Conservation (phyloP, 2,113 vertebrate genomes). For the Vidua macroura region DNA sequence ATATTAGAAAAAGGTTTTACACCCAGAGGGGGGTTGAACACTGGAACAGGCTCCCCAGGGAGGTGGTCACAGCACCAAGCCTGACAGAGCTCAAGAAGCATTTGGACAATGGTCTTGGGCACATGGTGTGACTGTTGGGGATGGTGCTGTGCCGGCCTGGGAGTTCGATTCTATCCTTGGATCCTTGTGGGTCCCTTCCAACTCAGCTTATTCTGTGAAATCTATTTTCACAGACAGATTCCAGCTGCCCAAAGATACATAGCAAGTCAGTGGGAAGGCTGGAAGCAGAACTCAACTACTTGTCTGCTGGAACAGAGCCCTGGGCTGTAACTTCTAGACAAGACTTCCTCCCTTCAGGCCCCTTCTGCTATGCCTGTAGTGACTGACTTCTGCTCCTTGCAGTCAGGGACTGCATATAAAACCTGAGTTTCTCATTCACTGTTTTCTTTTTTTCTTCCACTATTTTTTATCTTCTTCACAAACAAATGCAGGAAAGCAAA, state of each 20-base stretch:
- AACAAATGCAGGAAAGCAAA: neutral
- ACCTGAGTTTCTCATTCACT: neutral
- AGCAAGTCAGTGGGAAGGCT: neutral
- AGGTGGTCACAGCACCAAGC: neutral
- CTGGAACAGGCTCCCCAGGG: neutral
- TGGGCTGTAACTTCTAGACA: neutral
- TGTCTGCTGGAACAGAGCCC: conserved; percentile 4
- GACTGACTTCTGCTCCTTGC: neutral
- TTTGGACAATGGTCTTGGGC: neutral
- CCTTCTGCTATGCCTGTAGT: neutral
- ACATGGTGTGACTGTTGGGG: neutral
- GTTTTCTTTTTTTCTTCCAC: neutral
- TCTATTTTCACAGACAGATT: neutral
- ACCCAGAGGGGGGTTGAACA: neutral
- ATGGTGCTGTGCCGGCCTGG: too few relatives aligned
- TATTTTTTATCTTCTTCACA: neutral
- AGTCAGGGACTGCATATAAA: neutral
- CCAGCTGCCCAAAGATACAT: neutral
- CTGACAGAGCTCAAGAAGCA: neutral
- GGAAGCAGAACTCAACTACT: neutral
- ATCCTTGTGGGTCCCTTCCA: neutral
- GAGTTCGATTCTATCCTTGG: neutral
- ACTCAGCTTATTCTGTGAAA: neutral
- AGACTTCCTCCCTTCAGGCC: neutral
- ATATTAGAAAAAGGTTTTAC: neutral